Evolutionary conservation across 1,140 invertebrate genomes (phyloP), one percentile per base, ranked within the genome.

Genomic region (Asbolus verrucosus): DNA sequence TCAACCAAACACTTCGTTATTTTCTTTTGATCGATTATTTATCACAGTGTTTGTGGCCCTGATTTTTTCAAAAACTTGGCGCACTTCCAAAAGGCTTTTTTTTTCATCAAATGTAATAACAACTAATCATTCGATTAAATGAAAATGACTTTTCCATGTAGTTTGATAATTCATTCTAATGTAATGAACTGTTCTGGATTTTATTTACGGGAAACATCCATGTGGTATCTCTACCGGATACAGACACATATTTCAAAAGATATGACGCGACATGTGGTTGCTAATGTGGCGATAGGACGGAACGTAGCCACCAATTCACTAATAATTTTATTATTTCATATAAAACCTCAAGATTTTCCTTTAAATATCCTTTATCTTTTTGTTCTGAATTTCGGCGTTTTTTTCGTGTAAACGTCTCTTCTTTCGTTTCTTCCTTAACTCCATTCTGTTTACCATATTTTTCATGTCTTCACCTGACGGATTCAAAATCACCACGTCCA

Each of bases 401-500:
- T n/a, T n/a, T n/a, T n/a, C n/a, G n/a, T n/a, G n/a, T n/a, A n/a
- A n/a, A 54, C 21, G 50, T 70, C 74, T 31, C 21, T 74, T 88
- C 71, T 89, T 90, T 1, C 84, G 83, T 75, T 91, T 91, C 65
- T 94, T 95, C n/a, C 83, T 83, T 82, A 94, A 84, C 39, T 85
- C 80, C 82, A 92, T 87, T 78, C 89, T 89, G 19, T 84, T 83
- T 73, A 85, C 84, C 82, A 94, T 88, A 19, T 84, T 66, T 71
- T 89, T 85, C 33, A 36, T 11, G 6, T 94, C 77, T 76, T 96
- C 92, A 50, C 94, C 92, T 16, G 91, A 92, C 41, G 92, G 92
- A 86, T 98, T 96, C 13, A 99, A 81, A 3, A 94, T 81, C 27
- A 99, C 89, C 6, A 98, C 81, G 82, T 98, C 94, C 68, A 90